Conservation (phyloP, 2,113 vertebrate species). For the Tupaia tana region DNA sequence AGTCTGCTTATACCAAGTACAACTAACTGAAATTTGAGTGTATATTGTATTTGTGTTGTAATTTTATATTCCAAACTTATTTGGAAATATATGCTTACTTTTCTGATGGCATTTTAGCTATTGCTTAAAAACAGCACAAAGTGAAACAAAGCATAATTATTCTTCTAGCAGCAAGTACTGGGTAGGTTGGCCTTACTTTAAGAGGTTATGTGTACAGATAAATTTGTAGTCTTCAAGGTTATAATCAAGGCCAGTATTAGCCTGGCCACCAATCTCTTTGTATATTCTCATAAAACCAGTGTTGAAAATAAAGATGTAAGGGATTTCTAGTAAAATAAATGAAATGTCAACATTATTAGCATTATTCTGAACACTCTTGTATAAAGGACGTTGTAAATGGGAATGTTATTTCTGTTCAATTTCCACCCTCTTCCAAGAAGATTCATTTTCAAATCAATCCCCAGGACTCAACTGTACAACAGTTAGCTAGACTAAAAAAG, state of each 20-base stretch:
- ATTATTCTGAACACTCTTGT: not conserved
- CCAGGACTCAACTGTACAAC: not conserved
- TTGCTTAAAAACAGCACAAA: not conserved
- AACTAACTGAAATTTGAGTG: not conserved
- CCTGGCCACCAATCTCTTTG: not conserved
- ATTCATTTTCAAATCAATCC: not conserved
- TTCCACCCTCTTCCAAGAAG: not conserved
- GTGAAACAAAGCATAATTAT: not conserved
- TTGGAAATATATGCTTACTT: not conserved
- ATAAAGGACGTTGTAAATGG: not conserved
- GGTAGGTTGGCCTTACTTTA: not conserved
- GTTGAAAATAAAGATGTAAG: not conserved
- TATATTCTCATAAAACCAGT: not conserved
- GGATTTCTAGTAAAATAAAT: not conserved
- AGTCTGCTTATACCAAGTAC: not conserved
- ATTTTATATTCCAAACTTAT: conserved; percentile 22
- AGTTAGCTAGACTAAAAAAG: not conserved
- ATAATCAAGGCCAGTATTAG: not conserved
- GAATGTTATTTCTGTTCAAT: not conserved
- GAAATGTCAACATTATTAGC: not conserved
- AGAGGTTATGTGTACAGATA: not conserved
- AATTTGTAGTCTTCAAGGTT: not conserved
- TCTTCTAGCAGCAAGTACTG: not conserved
- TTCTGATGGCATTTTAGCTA: not conserved
- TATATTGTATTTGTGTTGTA: conserved; percentile 7